Base-by-base conservation (phyloP, 2,888 invertebrate genomes). In the Strigamia crassipes region DNA sequence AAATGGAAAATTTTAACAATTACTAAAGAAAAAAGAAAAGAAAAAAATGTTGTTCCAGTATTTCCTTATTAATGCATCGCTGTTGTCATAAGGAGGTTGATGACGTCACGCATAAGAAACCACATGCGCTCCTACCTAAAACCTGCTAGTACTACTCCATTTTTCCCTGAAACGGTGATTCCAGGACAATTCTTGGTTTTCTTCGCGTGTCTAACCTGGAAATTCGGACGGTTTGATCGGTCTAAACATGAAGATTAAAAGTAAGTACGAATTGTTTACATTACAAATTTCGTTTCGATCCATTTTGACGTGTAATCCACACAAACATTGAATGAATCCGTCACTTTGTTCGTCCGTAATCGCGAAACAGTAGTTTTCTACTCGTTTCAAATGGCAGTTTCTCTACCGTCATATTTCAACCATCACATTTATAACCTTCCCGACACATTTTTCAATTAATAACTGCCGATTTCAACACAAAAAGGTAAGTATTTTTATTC, bases 51-150 rank as follows among this genome's bases (percentile, higher is more conserved):
- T 78, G 31, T 78, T 38, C 78, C 34, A 34, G 38, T 38, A 42
- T 41, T 41, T 42, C 42, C 42, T 42, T 78, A 38, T 42, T 78
- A 38, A 42, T 78, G 46, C 80, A 80, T 42, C 41, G 15, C 34
- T 81, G 73, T 77, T 77, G 81, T 81, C 81, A 81, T 78, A 78
- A 38, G 42, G 42, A 31, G 81, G 34, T 77, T 77, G 78, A 46
- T 81, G 81, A 81, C 81, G 81, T 81, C 81, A 81, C 81, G 56
- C 81, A 56, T 77, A 81, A 81, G 81, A 73, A 81, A 81, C 81
- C 81, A 81, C 81, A 81, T 81, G 81, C 81, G 81, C 81, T 81
- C 81, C 73, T 73, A 77, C 81, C 81, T 81, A 77, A 81, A 81
- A 81, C 81, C 81, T 81, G 81, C 81, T 81, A 23, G 38, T 41